phyloP scores from a whole-genome alignment of 1,140 invertebrate species.

The Ooceraea biroi region DNA sequence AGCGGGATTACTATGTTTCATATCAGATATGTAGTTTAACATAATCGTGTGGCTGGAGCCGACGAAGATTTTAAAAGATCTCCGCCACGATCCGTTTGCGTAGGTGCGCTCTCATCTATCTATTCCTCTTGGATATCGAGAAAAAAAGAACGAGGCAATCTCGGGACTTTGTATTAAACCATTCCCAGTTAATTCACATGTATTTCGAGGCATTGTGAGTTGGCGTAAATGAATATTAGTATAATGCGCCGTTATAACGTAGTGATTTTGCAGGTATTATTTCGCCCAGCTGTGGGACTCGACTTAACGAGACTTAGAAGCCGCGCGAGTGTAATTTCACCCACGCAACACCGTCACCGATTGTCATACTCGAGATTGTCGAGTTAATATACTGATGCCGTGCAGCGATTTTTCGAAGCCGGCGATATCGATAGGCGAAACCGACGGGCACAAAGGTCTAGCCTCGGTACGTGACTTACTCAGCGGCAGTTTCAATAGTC shows the following conservation, averaged over 20 bases:
- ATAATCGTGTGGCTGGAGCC: conserved; percentile 8
- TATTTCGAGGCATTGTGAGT: conserved; percentile 31
- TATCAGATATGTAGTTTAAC: background rate
- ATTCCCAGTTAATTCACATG: conserved; percentile 44
- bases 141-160: conserved; percentile 37
- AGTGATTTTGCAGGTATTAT: conserved; percentile 36
- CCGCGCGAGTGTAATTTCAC: conserved; percentile 42
- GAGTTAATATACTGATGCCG: conserved; percentile 28
- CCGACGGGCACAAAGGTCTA: conserved; percentile 55
- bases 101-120: conserved; percentile 30
- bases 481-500: conserved; percentile 45
- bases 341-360: conserved; percentile 35
- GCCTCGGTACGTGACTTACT: conserved; percentile 71
- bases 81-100: conserved; percentile 1
- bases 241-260: conserved; percentile 47
- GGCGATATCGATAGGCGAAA: conserved; percentile 35
- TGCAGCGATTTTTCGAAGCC: conserved; percentile 35
- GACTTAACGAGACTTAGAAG: conserved; percentile 33
- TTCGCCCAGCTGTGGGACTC: conserved; percentile 19
- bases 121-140: conserved; percentile 8
- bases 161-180: conserved; percentile 21
- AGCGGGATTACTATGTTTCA: conserved; percentile 20
- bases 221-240: conserved; percentile 59
- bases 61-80: conserved; percentile 11
- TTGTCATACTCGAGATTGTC: conserved; percentile 36